These are phyloP conservation scores for Chauna torquata DNA, from an alignment of 2,113 vertebrate species.

Conservation along the genomic window DNA sequence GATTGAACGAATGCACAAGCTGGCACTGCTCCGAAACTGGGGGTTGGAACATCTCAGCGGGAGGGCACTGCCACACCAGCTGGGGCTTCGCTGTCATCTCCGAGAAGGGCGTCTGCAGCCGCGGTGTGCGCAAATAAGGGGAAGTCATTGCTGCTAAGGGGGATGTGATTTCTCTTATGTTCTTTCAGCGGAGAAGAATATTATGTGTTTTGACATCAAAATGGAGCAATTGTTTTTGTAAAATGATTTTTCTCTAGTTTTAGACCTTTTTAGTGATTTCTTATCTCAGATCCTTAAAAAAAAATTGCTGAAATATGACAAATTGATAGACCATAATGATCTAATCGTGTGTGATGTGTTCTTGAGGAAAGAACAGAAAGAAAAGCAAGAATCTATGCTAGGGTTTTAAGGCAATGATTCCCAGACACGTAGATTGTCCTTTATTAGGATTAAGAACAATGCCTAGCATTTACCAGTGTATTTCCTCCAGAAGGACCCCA, in stretches of 20 bases:
- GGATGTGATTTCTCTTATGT: not conserved
- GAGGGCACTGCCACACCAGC: not conserved
- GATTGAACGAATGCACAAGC: not conserved
- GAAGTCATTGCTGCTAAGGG: not conserved
- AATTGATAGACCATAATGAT: slow-evolving; percentile 56
- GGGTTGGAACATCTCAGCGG: not conserved
- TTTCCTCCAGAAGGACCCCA: not conserved
- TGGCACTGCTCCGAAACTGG: fast-evolving
- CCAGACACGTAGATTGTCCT: not conserved
- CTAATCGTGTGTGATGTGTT: not conserved
- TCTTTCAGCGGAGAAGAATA: slow-evolving; percentile 18
- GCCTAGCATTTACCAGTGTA: not conserved
- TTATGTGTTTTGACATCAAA: slow-evolving; percentile 70
- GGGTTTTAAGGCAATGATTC: not conserved
- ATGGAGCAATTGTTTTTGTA: slow-evolving; percentile 43
- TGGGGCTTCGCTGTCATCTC: not conserved
- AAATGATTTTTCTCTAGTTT: slow-evolving; percentile 16
- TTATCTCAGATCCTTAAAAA: not conserved
- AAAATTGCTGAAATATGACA: slow-evolving; percentile 34
- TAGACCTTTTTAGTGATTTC: slow-evolving; percentile 47
- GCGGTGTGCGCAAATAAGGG: not conserved
- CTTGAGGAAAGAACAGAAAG: not conserved
- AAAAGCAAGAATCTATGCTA: not conserved
- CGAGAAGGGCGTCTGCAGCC: not conserved
- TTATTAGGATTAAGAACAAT: not conserved